A percentile compares a stretch with the other conserved stretches of the same genome.
phyloP scores from a whole-genome alignment of 2,113 vertebrate genomes.

The Peromyscus leucopus region DNA sequence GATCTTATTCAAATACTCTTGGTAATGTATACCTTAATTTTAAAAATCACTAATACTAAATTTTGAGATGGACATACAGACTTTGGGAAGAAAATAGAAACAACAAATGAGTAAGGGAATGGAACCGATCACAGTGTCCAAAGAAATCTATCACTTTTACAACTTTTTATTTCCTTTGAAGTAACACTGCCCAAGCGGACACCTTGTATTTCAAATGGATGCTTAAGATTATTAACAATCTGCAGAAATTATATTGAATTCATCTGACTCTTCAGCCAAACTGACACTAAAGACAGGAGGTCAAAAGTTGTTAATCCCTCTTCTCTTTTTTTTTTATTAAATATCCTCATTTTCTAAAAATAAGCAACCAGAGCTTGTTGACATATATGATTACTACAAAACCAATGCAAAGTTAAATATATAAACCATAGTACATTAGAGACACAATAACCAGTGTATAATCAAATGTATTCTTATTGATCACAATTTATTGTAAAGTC shows the following conservation, averaged over 20 bases:
- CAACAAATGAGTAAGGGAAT: slow-evolving; percentile 21
- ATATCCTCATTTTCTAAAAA: slow-evolving; percentile 79
- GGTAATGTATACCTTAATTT: slow-evolving; percentile 50
- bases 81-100: background rate
- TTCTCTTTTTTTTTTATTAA: slow-evolving; percentile 73
- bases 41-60: slow-evolving; percentile 54
- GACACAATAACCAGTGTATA: slow-evolving; percentile 79
- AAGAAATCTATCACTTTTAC: slow-evolving; percentile 27
- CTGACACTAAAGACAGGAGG: slow-evolving; percentile 65
- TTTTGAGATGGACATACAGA: slow-evolving; percentile 19
- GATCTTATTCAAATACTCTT: background rate
- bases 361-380: slow-evolving; percentile 70
- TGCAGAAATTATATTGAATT: slow-evolving; percentile 50
- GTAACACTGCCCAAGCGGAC: background rate
- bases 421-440: slow-evolving; percentile 77
- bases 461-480: slow-evolving; percentile 86
- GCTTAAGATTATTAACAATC: slow-evolving; percentile 13
- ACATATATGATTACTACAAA: slow-evolving; percentile 76
- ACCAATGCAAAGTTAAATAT: slow-evolving; percentile 68
- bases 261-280: slow-evolving; percentile 54
- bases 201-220: slow-evolving; percentile 35
- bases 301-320: slow-evolving; percentile 71
- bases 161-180: slow-evolving; percentile 39
- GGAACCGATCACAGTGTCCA: background rate
- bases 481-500: slow-evolving; percentile 93